Evolutionary conservation across 2,113 vertebrate genomes (phyloP), one percentile per base, ranked within the genome.

Genomic region (Vombatus ursinus): DNA sequence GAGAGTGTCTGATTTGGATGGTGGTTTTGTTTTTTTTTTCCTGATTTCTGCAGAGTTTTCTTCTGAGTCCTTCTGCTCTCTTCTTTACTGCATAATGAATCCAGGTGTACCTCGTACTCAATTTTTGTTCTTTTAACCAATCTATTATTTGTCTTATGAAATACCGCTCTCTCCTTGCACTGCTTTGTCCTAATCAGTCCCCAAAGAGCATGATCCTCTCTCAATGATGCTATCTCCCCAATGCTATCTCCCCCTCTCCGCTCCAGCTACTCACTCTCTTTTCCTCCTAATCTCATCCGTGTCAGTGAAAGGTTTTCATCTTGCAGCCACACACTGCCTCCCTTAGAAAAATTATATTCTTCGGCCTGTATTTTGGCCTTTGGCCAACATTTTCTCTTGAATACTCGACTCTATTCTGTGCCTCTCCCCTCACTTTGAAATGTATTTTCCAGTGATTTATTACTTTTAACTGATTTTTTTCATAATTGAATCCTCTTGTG

Each of bases 111-210:
- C n/a, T 47, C 48, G 90, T 91, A 48, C 0, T 0, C n/a, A 93
- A 51, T 47, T 96, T 94, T 93, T 92, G 61, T 95, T 52, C 57
- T 89, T 53, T 91, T 84, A 97, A 61, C 54, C 50, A 53, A 84
- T 54, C 96, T 97, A 94, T 90, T 51, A 5, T 97, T 93, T 96
- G 61, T 49, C 94, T 53, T 94, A 77, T 77, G 94, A 97, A 97
- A 97, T 95, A 44, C 0, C 26, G 14, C 92, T 89, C 25, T 84
- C 90, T 94, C 54, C 37, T 92, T 61, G 50, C 25, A 14, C 90
- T 31, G 24, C 25, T 94, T 95, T 91, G 96, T 94, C 61, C 90
- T 93, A 37, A 51, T 91, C 89, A 84, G 50, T 94, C 91, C 96
- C 93, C 61, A 93, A 93, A 95, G 53, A 94, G n/a, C 57, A 52